Evolutionary conservation across 2,888 invertebrate species (phyloP), one percentile per base, ranked within the genome.

Genomic region (Morpho helenor): DNA sequence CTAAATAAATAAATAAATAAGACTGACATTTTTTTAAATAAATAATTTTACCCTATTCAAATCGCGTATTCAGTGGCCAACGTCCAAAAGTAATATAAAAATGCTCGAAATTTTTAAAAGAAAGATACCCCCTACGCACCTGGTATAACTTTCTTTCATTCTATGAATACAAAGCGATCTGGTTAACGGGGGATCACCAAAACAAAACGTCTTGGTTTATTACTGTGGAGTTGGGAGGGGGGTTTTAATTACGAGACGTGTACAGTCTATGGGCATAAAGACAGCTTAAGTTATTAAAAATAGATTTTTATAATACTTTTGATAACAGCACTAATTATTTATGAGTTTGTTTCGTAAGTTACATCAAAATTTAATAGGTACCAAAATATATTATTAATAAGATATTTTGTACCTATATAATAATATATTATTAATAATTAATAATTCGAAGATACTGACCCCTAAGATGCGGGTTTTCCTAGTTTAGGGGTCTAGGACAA

Each of bases 161-260:
- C 76, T 69, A 82, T 84, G 87, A 87, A 87, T 87, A 87, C 81
- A 84, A 86, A 87, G 75, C 73, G 69, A 73, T 70, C 74, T 73
- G 73, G 74, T 74, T 74, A 71, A 46, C 54, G 52, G 52, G 61
- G 61, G 61, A 53, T 53, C 53, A 49, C 44, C 56, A 52, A 58
- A 49, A 55, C 52, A 55, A 52, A 53, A 53, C 56, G 53, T 59
- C 61, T 56, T 61, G 59, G 49, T 61, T 52, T 52, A 57, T 57
- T 52, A 49, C 57, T 16, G 45, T 10, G 16, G 31, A 10, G 23
- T 31, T 40, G 52, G 16, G 52, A 52, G 52, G 31, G 49, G n/a
- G 48, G 39, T 57, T 57, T 49, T 57, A 57, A 57, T 52, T 40
- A 57, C 43, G 52, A 48, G 39, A 39, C 47, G 47, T 42, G 51